Percentiles rank a stretch among this genome's conserved stretches.
These are phyloP conservation scores for Anhinga rufa DNA, from an alignment of 2,113 vertebrate species.

Conservation along the genomic window DNA sequence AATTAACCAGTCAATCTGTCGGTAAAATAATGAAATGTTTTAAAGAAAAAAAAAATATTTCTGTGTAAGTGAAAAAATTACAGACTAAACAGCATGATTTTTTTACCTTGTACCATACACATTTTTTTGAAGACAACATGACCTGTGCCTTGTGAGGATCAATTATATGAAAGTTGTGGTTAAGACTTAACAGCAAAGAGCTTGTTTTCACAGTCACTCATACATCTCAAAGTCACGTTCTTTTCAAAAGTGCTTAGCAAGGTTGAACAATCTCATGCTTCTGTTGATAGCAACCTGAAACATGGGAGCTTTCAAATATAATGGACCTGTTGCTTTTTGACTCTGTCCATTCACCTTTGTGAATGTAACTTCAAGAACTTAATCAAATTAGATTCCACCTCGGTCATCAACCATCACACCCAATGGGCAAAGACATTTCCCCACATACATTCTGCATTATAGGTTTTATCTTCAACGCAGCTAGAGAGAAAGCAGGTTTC, in stretches of 20 bases:
- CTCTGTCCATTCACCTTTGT: background rate
- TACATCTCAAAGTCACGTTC: background rate
- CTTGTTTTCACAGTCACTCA: background rate
- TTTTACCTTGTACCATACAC: background rate
- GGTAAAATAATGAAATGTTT: background rate
- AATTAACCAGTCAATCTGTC: slow-evolving; percentile 7
- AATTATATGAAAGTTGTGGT: background rate
- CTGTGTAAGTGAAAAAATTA: background rate
- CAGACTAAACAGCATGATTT: background rate
- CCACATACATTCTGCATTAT: background rate
- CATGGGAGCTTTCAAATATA: background rate
- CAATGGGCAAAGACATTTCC: background rate
- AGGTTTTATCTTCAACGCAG: background rate
- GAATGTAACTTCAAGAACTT: background rate
- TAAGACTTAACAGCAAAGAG: background rate
- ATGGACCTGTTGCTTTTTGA: background rate
- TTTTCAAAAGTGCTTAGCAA: background rate
- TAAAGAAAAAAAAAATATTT: background rate
- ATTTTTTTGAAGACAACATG: background rate
- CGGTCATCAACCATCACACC: background rate
- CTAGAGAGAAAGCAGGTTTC: background rate
- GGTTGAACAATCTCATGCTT: background rate
- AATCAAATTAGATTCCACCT: background rate
- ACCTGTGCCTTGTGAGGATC: background rate
- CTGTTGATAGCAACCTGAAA: background rate